A percentile compares a stretch with the other conserved stretches of the same genome.
Conservation (phyloP, 1,140 invertebrate genomes). For the Dinothrombium tinctorium region DNA sequence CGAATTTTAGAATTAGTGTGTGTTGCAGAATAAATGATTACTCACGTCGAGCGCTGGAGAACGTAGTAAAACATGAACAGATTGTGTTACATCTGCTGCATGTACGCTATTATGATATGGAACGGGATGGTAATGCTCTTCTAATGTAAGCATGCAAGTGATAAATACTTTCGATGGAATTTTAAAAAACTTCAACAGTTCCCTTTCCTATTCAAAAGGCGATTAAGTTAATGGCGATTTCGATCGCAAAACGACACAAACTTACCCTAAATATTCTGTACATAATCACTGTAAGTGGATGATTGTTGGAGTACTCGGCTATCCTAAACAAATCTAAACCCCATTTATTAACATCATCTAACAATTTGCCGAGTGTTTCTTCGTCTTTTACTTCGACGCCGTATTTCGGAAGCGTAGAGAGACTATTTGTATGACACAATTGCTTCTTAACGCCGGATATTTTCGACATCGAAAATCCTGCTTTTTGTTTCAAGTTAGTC, state of each 20-base stretch:
- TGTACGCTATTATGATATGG: slow-evolving; percentile 89
- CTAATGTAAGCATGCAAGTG: slow-evolving; percentile 85
- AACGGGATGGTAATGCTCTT: slow-evolving; percentile 85
- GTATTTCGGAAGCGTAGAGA: slow-evolving; percentile 62
- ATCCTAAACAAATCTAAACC: slow-evolving; percentile 93
- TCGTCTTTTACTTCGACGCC: slow-evolving; percentile 71
- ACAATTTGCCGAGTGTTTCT: slow-evolving; percentile 53
- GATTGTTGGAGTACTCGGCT: slow-evolving; percentile 54
- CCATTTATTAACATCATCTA: slow-evolving; percentile 77
- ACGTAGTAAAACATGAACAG: slow-evolving; percentile 67
- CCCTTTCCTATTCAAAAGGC: slow-evolving; percentile 32
- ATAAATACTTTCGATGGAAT: slow-evolving; percentile 81
- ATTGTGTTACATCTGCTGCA: slow-evolving; percentile 82
- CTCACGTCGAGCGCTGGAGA: slow-evolving; percentile 41
- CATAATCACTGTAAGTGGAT: slow-evolving; percentile 73
- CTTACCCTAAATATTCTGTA: slow-evolving; percentile 66
- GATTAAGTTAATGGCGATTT: background rate
- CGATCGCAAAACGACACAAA: slow-evolving; percentile 6
- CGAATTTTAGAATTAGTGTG: background rate
- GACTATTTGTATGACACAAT: background rate
- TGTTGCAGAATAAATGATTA: slow-evolving; percentile 3
- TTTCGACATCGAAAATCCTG: slow-evolving; percentile 43
- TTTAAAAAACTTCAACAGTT: slow-evolving; percentile 70
- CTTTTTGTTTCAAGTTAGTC: too few species aligned
- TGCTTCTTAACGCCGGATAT: slow-evolving; percentile 63